Conservation (phyloP, 2,797 vertebrate species). For the Poecilia velifera region DNA sequence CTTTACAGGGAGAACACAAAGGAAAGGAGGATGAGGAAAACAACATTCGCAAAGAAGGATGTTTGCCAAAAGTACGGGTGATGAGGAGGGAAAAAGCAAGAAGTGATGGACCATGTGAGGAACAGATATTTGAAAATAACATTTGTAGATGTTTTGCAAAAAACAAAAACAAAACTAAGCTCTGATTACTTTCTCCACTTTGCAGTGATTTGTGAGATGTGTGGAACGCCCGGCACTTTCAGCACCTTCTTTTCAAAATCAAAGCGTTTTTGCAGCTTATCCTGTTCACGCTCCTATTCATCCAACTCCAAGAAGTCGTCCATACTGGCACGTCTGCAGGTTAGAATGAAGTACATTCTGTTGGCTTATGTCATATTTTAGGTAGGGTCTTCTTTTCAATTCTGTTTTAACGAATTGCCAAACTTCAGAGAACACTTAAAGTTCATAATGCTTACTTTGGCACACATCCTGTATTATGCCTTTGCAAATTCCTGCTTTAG, state of each 20-base stretch:
- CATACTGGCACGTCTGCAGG: slow-evolving; percentile 90
- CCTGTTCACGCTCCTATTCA: slow-evolving; percentile 94
- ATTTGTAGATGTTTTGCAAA: background rate
- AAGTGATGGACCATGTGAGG: slow-evolving; percentile 80
- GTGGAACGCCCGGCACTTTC: slow-evolving; percentile 86
- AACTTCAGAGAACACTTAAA: background rate
- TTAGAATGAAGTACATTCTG: slow-evolving; percentile 58
- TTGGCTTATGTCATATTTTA: background rate
- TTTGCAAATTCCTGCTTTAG: background rate
- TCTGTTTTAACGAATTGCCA: background rate
- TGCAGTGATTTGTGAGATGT: slow-evolving; percentile 93
- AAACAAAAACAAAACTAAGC: too few species aligned
- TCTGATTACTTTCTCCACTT: background rate
- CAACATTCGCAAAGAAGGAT: background rate
- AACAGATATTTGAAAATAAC: background rate
- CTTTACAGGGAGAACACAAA: slow-evolving; percentile 39
- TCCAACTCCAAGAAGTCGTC: slow-evolving; percentile 95
- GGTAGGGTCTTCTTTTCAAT: background rate
- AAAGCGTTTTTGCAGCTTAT: slow-evolving; percentile 92
- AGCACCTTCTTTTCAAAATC: slow-evolving; percentile 90
- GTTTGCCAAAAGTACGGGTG: slow-evolving; percentile 3
- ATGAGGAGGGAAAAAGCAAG: slow-evolving; percentile 31
- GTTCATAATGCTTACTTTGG: background rate
- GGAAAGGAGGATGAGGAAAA: background rate
- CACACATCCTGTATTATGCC: background rate